phyloP scores from a whole-genome alignment of 1,140 invertebrate genomes.

The Drosophila jambulina region DNA sequence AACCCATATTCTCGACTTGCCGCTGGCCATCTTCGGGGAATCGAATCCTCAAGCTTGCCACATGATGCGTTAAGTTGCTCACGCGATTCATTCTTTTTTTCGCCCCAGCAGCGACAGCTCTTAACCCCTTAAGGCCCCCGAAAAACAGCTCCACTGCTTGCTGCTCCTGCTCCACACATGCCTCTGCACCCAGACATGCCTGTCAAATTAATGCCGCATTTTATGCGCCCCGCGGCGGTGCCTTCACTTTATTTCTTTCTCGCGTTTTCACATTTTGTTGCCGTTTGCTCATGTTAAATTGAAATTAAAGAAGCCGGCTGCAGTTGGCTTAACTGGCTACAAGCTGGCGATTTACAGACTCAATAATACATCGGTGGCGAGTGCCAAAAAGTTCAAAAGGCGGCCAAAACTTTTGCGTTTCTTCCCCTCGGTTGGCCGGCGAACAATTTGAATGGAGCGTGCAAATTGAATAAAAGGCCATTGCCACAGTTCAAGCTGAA shows the following conservation, averaged over 20 bases:
- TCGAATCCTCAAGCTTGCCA: slow-evolving; percentile 21
- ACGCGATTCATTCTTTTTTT: slow-evolving; percentile 3
- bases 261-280: neutral
- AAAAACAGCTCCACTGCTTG: neutral
- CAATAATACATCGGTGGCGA: slow-evolving; percentile 54
- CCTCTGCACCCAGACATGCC: slow-evolving; percentile 19
- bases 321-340: slow-evolving; percentile 46
- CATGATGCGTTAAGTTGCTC: slow-evolving; percentile 38
- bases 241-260: slow-evolving; percentile 6
- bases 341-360: slow-evolving; percentile 44
- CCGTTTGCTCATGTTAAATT: slow-evolving; percentile 17
- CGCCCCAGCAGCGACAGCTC: slow-evolving; percentile 10
- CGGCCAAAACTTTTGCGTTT: slow-evolving; percentile 52
- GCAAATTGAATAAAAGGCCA: slow-evolving; percentile 74
- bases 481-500: slow-evolving; percentile 69
- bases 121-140: slow-evolving; percentile 34
- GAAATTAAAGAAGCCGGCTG: slow-evolving; percentile 41
- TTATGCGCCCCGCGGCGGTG: slow-evolving; percentile 44
- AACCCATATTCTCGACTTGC: slow-evolving; percentile 7
- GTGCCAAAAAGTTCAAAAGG: slow-evolving; percentile 68
- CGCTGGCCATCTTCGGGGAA: slow-evolving; percentile 16
- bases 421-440: slow-evolving; percentile 18
- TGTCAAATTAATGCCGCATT: slow-evolving; percentile 49
- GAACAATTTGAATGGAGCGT: slow-evolving; percentile 66
- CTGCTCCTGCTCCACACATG: slow-evolving; percentile 20